Conservation (phyloP, 2,113 vertebrate species). For the Willisornis vidua region DNA sequence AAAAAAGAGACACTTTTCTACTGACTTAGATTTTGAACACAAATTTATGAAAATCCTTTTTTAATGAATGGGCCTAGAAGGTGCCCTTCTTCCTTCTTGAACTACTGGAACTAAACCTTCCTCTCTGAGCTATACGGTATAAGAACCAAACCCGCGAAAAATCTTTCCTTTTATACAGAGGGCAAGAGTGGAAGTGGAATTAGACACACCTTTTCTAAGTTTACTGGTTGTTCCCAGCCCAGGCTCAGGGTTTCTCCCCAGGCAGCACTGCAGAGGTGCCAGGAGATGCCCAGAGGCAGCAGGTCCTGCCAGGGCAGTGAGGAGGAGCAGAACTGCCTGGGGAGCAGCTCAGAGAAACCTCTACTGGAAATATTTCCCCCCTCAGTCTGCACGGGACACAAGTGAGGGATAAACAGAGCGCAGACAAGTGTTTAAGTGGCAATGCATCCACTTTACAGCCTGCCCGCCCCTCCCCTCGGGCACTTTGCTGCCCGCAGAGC, state of each 20-base stretch:
- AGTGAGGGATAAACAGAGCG: background rate
- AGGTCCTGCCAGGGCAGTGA: fast-evolving
- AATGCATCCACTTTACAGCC: conserved; percentile 40
- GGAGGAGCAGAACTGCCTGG: background rate
- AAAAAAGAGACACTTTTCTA: background rate
- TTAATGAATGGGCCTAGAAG: background rate
- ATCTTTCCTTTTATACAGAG: background rate
- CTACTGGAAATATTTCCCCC: background rate
- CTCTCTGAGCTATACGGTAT: background rate
- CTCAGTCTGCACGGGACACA: background rate
- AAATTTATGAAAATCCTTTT: background rate
- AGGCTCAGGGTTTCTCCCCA: background rate
- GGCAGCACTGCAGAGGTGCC: background rate
- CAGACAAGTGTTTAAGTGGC: background rate
- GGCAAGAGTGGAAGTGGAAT: background rate
- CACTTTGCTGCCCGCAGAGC: background rate
- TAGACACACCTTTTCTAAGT: background rate
- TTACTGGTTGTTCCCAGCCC: background rate
- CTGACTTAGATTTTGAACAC: background rate
- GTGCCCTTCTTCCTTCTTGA: background rate
- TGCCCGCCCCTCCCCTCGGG: background rate
- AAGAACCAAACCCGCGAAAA: background rate
- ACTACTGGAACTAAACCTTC: background rate
- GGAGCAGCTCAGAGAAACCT: background rate
- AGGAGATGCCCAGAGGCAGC: background rate